A percentile compares a stretch with the other conserved stretches of the same genome.
phyloP scores from a whole-genome alignment of 1,140 invertebrate genomes.

The Laodelphax striatellus region DNA sequence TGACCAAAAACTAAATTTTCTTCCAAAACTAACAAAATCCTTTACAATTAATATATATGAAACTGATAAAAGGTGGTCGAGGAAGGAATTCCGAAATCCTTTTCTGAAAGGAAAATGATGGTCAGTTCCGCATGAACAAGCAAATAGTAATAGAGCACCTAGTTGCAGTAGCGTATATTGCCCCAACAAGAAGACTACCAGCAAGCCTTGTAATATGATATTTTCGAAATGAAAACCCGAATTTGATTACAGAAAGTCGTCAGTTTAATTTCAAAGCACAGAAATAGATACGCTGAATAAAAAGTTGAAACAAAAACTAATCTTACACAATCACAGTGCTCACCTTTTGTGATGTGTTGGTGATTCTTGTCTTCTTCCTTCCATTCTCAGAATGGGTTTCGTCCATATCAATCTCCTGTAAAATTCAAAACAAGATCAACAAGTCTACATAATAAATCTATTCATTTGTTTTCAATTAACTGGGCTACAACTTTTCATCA shows the following conservation, averaged over 20 bases:
- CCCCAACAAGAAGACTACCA: neutral
- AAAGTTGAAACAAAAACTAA: conserved; percentile 27
- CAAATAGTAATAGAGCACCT: no score
- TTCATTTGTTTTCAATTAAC: neutral
- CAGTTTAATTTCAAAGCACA: neutral
- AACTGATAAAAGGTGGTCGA: no score
- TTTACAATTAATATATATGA: no score
- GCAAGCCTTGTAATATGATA: neutral
- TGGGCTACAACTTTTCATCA: no score
- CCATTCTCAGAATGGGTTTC: conserved; percentile 76
- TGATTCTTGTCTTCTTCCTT: conserved; percentile 72
- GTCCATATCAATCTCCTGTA: conserved; percentile 71
- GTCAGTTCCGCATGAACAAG: no score
- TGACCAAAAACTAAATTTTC: no score
- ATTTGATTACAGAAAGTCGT: neutral
- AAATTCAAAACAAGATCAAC: conserved; percentile 30
- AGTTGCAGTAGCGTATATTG: no score
- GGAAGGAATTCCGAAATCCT: no score
- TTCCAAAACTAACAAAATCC: no score
- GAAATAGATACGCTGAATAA: conserved; percentile 4
- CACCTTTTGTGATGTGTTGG: conserved; percentile 46
- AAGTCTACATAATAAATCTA: neutral
- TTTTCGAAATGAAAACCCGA: neutral
- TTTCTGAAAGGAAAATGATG: no score
- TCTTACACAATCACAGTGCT: neutral